Conservation (phyloP, 2,888 invertebrate species). For the Parapristionchus giblindavisi region DNA sequence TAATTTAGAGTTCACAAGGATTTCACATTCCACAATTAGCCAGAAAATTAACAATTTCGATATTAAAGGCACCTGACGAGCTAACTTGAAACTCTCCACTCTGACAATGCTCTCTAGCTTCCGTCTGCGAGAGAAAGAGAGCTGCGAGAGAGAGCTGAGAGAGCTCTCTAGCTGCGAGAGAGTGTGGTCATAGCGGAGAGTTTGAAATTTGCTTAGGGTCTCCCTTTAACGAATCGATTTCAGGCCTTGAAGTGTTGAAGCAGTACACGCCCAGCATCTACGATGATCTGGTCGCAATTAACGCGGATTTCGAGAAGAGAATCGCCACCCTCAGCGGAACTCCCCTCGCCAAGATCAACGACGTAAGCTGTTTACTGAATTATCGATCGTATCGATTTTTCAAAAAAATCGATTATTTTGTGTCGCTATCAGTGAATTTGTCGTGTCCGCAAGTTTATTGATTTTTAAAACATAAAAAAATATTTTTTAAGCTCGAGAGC, state of each 20-base stretch:
- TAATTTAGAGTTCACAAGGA: no score
- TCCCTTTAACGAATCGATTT: no score
- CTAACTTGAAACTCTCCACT: no score
- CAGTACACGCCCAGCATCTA: conserved; percentile 20
- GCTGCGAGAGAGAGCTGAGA: no score
- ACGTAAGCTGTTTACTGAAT: not conserved
- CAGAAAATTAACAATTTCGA: no score
- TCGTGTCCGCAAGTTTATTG: not conserved
- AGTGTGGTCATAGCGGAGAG: no score
- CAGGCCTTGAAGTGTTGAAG: conserved; percentile 21
- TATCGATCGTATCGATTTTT: not conserved
- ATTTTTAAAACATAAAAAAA: not conserved
- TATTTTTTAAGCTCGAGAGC: conserved; percentile 17
- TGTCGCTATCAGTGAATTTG: not conserved
- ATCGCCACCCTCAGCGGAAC: not conserved
- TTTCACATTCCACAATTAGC: no score
- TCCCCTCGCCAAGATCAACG: not conserved
- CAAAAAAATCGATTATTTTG: not conserved
- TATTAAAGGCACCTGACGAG: no score
- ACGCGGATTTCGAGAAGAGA: conserved; percentile 26
- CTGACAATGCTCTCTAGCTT: no score
- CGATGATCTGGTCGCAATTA: conserved; percentile 11
- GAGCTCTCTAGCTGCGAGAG: no score
- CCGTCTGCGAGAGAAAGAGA: no score
- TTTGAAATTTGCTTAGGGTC: no score